A percentile compares a stretch with the other conserved stretches of the same genome.
phyloP scores from a whole-genome alignment of 2,888 invertebrate genomes.

The Plebejus anna region DNA sequence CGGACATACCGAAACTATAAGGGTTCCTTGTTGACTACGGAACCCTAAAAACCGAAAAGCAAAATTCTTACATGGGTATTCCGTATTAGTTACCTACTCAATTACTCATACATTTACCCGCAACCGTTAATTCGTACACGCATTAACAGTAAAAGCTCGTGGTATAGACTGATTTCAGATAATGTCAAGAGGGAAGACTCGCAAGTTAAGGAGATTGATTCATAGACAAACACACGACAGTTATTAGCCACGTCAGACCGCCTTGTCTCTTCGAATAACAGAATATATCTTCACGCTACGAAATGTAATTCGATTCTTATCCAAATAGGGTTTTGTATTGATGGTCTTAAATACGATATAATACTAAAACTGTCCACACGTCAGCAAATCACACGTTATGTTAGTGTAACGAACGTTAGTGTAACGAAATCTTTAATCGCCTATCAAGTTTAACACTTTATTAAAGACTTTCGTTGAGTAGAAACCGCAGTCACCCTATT shows the following conservation, averaged over 20 bases:
- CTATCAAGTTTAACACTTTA: conserved; percentile 19
- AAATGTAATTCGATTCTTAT: conserved; percentile 65
- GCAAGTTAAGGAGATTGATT: conserved; percentile 68
- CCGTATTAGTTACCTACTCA: neutral
- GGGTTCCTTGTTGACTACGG: no score
- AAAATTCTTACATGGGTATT: neutral
- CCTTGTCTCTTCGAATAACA: conserved; percentile 45
- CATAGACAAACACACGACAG: conserved; percentile 60
- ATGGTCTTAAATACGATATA: conserved; percentile 38
- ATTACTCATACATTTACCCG: neutral
- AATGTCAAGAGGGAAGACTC: conserved; percentile 49
- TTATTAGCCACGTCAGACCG: conserved; percentile 56
- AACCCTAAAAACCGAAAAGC: no score
- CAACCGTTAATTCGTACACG: neutral
- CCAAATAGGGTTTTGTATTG: conserved; percentile 56
- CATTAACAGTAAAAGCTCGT: conserved; percentile 2
- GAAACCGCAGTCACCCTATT: no score
- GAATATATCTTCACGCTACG: conserved; percentile 48
- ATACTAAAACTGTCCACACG: conserved; percentile 16
- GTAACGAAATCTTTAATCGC: conserved; percentile 37
- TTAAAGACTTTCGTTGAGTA: conserved; percentile 12
- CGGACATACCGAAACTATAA: no score
- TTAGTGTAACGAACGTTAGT: conserved; percentile 40
- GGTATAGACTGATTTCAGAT: conserved; percentile 62
- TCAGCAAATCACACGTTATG: conserved; percentile 55